Percentiles rank a stretch among this genome's conserved stretches.
These are phyloP conservation scores for Nemurella pictetii DNA, from an alignment of 2,888 invertebrate genomes.

Conservation along the genomic window DNA sequence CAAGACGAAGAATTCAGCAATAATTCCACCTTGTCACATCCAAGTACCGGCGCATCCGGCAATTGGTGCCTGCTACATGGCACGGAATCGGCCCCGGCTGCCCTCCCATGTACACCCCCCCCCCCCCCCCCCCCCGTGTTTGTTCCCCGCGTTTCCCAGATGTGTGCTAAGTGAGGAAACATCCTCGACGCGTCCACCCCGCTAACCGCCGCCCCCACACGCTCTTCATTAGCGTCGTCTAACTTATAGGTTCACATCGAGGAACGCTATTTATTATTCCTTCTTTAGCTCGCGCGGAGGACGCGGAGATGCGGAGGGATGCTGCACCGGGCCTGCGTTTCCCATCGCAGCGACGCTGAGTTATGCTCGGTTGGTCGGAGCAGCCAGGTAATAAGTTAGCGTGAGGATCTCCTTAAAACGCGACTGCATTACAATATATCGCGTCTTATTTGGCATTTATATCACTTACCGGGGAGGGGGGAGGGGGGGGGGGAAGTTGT, in stretches of 20 bases:
- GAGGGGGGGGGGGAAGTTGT: background rate
- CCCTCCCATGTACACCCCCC: too few relatives aligned
- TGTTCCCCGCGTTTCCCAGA: conserved; percentile 16
- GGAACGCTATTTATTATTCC: conserved; percentile 18
- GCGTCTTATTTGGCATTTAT: conserved; percentile 10
- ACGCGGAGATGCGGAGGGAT: background rate
- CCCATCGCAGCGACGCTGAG: background rate
- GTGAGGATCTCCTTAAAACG: background rate
- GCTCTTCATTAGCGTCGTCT: conserved; percentile 10
- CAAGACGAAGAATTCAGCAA: background rate
- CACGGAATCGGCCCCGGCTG: too few relatives aligned
- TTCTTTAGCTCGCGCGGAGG: background rate
- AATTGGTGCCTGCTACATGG: conserved; percentile 28
- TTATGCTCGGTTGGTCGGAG: background rate
- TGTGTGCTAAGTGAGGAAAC: conserved; percentile 2
- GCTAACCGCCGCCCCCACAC: background rate
- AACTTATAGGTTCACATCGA: conserved; percentile 15
- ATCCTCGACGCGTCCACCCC: background rate
- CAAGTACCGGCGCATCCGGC: background rate
- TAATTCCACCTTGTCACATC: conserved; percentile 15
- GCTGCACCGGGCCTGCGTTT: background rate
- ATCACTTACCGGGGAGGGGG: background rate
- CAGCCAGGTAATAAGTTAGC: background rate
- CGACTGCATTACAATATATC: background rate
- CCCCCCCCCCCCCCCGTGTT: too few relatives aligned